These are phyloP conservation scores for Cacoxenus indagator DNA, from an alignment of 2,888 invertebrate genomes.

Conservation along the genomic window DNA sequence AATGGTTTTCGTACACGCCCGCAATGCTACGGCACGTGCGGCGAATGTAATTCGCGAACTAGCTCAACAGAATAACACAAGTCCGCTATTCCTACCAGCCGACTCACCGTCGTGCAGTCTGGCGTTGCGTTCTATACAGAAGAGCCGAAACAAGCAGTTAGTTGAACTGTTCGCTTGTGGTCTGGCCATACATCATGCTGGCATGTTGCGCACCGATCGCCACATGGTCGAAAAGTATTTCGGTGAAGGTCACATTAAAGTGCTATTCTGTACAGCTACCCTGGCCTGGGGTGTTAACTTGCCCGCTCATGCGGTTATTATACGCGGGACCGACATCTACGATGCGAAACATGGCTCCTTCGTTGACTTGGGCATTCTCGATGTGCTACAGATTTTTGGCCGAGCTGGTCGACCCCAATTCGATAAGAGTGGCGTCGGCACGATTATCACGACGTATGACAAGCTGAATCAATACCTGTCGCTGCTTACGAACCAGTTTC, in stretches of 20 bases:
- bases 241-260: slow-evolving; percentile 87
- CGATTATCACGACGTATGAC: slow-evolving; percentile 93
- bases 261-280: slow-evolving; percentile 96
- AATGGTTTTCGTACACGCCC: slow-evolving; percentile 98
- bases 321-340: slow-evolving; percentile 87
- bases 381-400: slow-evolving; percentile 98
- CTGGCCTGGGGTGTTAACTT: slow-evolving; percentile 99
- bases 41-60: slow-evolving; percentile 87
- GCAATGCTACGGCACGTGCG: slow-evolving; percentile 94
- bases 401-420: slow-evolving; percentile 98
- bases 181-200: slow-evolving; percentile 96
- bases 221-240: slow-evolving; percentile 92
- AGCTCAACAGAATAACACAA: slow-evolving; percentile 82
- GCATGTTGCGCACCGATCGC: slow-evolving; percentile 90
- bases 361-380: slow-evolving; percentile 95
- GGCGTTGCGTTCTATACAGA: slow-evolving; percentile 79
- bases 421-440: slow-evolving; percentile 93
- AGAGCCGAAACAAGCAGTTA: slow-evolving; percentile 85
- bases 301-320: slow-evolving; percentile 96
- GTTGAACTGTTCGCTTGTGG: slow-evolving; percentile 88
- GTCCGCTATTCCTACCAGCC: slow-evolving; percentile 79
- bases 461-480: slow-evolving; percentile 95
- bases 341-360: slow-evolving; percentile 95
- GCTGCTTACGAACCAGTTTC: slow-evolving; percentile 94
- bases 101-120: slow-evolving; percentile 76